Conservation (phyloP, 2,113 vertebrate species). For the Bombycilla garrulus region DNA sequence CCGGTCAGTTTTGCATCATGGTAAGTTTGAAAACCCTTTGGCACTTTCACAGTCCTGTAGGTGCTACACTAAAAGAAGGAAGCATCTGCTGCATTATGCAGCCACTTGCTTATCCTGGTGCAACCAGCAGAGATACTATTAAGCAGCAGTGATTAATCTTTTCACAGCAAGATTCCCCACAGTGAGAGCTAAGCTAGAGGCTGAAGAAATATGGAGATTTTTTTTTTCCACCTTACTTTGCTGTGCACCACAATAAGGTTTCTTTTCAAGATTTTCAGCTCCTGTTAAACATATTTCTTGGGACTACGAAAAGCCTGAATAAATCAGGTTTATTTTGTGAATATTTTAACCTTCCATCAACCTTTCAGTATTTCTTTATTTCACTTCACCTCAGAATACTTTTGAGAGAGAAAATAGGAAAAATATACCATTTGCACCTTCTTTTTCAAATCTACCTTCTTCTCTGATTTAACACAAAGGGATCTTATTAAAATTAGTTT, state of each 20-base stretch:
- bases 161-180: constrained; percentile 54
- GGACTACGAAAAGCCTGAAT: constrained; percentile 58
- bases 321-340: constrained; percentile 58
- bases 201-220: constrained; percentile 40
- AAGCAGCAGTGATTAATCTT: constrained; percentile 59
- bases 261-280: constrained; percentile 36
- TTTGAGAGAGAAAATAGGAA: neutral
- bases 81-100: constrained; percentile 21
- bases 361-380: constrained; percentile 32
- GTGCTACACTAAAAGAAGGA: neutral
- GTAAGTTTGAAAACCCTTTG: neutral
- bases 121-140: constrained; percentile 60
- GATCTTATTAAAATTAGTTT: neutral
- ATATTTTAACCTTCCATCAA: constrained; percentile 62
- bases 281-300: constrained; percentile 57
- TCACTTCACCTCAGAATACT: constrained; percentile 2
- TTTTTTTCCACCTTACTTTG: constrained; percentile 21
- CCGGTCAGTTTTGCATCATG: neutral
- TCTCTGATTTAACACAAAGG: neutral
- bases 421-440: neutral
- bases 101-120: constrained; percentile 19
- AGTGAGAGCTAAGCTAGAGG: constrained; percentile 49
- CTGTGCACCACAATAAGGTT: constrained; percentile 39
- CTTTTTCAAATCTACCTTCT: neutral
- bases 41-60: neutral